Evolutionary conservation across 2,797 vertebrate species (phyloP).

Genomic region (Gymnothorax javanicus): DNA sequence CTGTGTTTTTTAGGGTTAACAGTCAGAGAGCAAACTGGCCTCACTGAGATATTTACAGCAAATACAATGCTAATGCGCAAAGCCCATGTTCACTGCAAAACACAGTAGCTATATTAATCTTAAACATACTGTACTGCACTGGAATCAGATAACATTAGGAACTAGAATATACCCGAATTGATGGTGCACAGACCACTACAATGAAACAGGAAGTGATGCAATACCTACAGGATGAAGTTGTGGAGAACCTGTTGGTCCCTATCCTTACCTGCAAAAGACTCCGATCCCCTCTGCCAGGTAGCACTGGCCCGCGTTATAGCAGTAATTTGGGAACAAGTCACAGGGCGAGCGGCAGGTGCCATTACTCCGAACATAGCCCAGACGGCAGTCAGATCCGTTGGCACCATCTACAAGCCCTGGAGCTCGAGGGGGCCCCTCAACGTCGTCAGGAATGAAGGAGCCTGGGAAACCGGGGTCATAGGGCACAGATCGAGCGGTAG

Average conservation of each 20-base stretch:
- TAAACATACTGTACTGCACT: background rate
- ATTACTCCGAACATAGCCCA: conserved; percentile 80
- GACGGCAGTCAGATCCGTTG: conserved; percentile 75
- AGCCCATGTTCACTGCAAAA: background rate
- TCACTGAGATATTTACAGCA: background rate
- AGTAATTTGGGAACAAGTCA: conserved; percentile 84
- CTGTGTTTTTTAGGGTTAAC: background rate
- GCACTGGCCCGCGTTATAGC: conserved; percentile 89
- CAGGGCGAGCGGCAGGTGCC: conserved; percentile 76
- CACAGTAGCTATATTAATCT: background rate
- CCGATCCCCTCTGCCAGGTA: conserved; percentile 85
- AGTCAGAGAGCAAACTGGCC: background rate
- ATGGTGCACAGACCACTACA: background rate
- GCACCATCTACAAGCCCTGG: conserved; percentile 44
- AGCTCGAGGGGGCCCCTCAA: background rate
- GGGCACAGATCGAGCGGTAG: conserved; percentile 34
- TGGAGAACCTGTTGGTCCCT: background rate
- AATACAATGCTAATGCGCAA: no score
- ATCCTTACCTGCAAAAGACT: conserved; percentile 88
- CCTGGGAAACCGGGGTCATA: conserved; percentile 40
- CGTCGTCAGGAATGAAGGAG: conserved; percentile 49
- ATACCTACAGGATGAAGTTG: background rate
- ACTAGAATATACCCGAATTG: background rate
- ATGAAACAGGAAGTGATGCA: background rate
- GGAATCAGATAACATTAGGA: background rate